Conservation (phyloP, 2,113 vertebrate genomes). For the Motacilla tschutschensis region DNA sequence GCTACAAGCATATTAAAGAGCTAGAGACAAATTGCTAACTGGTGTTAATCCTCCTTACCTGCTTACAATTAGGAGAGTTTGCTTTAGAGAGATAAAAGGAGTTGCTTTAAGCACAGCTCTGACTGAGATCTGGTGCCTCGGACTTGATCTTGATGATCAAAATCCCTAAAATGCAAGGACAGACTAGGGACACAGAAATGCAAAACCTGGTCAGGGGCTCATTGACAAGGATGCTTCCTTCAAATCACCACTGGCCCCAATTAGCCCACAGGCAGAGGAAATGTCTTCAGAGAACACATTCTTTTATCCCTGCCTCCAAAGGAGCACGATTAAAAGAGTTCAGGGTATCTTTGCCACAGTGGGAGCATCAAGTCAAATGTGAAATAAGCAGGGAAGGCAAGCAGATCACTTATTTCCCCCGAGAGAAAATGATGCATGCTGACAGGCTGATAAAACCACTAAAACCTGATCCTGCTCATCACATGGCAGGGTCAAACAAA, state of each 20-base stretch:
- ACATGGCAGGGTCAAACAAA: not conserved
- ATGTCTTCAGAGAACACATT: not conserved
- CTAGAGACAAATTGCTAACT: not conserved
- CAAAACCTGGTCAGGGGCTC: not conserved
- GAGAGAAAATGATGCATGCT: not conserved
- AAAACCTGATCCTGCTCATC: not conserved
- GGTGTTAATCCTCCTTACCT: not conserved
- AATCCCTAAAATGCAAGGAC: not conserved
- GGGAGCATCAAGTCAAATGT: not conserved
- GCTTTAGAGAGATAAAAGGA: not conserved
- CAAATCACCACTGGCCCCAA: not conserved
- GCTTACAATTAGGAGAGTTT: not conserved
- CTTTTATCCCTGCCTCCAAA: not conserved
- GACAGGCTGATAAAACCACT: conserved; percentile 18
- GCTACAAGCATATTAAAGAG: not conserved
- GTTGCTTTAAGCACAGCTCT: not conserved
- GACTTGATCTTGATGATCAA: not conserved
- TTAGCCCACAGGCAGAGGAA: not conserved
- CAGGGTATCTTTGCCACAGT: not conserved
- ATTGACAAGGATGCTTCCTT: not conserved
- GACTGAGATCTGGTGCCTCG: not conserved
- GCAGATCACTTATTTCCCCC: not conserved
- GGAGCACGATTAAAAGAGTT: not conserved
- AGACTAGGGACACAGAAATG: not conserved
- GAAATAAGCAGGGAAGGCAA: conserved; percentile 21